Evolutionary conservation across 2,888 invertebrate genomes (phyloP).

Genomic region (Lordiphosa andalusiaca): DNA sequence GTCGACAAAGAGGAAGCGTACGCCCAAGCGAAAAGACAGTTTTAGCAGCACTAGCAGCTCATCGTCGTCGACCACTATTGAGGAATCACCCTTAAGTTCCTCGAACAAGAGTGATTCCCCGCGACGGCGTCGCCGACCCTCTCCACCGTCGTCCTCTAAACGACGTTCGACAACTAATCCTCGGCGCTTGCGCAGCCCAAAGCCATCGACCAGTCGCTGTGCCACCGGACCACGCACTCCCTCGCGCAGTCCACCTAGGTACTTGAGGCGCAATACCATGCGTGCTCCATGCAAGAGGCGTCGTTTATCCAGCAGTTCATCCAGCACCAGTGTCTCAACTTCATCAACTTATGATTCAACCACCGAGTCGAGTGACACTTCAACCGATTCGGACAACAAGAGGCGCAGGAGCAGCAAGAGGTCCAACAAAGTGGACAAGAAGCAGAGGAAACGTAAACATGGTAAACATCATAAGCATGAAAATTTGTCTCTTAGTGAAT

Average conservation of each 20-base stretch:
- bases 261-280: neutral
- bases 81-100: conserved; percentile 1
- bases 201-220: neutral
- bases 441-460: neutral
- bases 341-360: conserved; percentile 24
- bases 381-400: neutral
- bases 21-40: neutral
- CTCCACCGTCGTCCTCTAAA: too few relatives aligned
- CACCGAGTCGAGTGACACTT: conserved; percentile 4
- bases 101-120: neutral
- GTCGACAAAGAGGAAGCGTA: conserved; percentile 2
- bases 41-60: conserved; percentile 12
- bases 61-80: neutral
- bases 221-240: conserved; percentile 11
- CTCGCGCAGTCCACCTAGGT: conserved; percentile 3
- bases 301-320: neutral
- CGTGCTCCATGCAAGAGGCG: neutral
- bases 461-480: neutral
- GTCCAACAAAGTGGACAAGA: neutral
- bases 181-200: neutral
- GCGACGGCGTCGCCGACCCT: neutral
- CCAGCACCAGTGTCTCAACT: conserved; percentile 2
- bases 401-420: neutral
- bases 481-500: conserved; percentile 11
- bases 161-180: neutral